Evolutionary conservation across 2,888 invertebrate species (phyloP), one percentile per base, ranked within the genome.

Genomic region (Gandaritis pyraliata): DNA sequence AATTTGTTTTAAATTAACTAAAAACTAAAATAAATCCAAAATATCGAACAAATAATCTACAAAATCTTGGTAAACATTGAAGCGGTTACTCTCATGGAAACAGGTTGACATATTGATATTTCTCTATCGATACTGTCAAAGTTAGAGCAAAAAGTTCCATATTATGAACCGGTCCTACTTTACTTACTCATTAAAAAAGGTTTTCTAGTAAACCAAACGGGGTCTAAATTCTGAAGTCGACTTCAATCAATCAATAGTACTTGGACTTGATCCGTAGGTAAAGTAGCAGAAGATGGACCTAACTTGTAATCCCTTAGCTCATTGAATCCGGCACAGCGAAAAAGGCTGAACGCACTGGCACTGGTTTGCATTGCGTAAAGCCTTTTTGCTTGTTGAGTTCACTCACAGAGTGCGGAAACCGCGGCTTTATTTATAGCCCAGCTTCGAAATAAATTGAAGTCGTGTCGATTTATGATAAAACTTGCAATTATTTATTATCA

Each of bases 31-130:
- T 65, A 70, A 73, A 72, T 74, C 65, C 58, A 77, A 80, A 81
- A 81, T 67, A 61, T 58, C 66, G 54, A 70, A 76, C 67, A 66
- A 54, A 62, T 62, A 64, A 70, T 66, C 68, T 77, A 76, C 53
- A 78, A 80, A 78, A 81, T 65, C 58, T 63, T 62, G 65, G 72
- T 78, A 78, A 76, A 78, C 77, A 84, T 79, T 68, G 70, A 58
- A 51, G 7, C 71, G 70, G 62, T 68, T 75, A 73, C 12, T 54
- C 36, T 53, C 46, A 46, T 46, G 46, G 46, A 55, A 61, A 55
- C 60, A 33, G 51, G 50, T 50, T 60, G 60, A 55, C 53, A 43
- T 59, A 49, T n/a, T 36, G 13, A 16, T 33, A 36, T 39, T 58
- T 48, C 7, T 49, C 43, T 36, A 18, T 48, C 29, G 30, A 33